Conservation (phyloP, 1,140 invertebrate genomes). For the Rhizoglyphus robini region DNA sequence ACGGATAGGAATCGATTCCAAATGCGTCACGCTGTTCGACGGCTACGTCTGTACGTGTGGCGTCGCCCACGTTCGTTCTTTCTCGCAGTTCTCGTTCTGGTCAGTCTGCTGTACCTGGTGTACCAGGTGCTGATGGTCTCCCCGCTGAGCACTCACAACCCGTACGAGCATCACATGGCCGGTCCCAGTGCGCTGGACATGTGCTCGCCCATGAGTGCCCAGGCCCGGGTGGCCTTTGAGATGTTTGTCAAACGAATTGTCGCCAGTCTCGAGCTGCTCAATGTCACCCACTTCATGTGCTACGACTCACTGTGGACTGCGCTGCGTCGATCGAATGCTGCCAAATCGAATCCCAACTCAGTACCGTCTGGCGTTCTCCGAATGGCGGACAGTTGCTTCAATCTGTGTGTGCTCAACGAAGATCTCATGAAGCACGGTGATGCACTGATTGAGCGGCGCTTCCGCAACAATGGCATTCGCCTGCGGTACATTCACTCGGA, state of each 20-base stretch:
- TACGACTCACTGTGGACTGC: conserved; percentile 43
- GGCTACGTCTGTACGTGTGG: no score
- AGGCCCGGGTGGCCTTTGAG: not conserved
- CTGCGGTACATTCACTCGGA: conserved; percentile 36
- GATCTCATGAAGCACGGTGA: conserved; percentile 35
- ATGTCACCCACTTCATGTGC: conserved; percentile 38
- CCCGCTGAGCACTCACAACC: no score
- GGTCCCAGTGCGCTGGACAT: no score
- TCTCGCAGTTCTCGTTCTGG: no score
- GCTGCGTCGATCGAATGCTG: conserved; percentile 30
- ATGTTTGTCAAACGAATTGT: not conserved
- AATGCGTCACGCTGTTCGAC: no score
- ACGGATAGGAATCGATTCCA: no score
- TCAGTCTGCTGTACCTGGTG: no score
- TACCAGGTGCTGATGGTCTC: no score
- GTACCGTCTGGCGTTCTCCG: not conserved
- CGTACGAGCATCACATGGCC: no score
- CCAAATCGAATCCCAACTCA: not conserved
- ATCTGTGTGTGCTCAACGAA: conserved; percentile 38
- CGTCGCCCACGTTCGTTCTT: no score
- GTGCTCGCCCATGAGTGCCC: not conserved
- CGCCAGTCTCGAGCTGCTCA: conserved; percentile 28
- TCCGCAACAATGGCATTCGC: conserved; percentile 31
- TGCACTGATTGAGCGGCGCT: conserved; percentile 32
- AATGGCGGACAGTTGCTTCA: conserved; percentile 29